These are phyloP conservation scores for Drosophila anceps DNA, from an alignment of 2,888 invertebrate genomes.

Conservation along the genomic window DNA sequence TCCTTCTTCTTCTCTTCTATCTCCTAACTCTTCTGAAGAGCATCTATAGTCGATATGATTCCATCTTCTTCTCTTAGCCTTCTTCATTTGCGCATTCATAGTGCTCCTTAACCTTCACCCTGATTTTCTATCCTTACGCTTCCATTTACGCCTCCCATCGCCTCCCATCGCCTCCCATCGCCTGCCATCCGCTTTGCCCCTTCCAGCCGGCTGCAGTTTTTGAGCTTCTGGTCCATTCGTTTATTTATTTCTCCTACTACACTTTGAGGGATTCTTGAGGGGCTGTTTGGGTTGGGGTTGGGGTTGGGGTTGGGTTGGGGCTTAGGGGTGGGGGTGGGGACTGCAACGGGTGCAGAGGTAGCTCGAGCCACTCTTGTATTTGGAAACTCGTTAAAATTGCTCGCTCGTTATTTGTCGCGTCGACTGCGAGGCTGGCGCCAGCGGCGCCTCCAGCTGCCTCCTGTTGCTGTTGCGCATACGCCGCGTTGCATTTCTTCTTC, in stretches of 20 bases:
- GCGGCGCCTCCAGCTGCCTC: slow-evolving; percentile 12
- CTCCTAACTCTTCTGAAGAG: too few relatives aligned
- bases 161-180: too few relatives aligned
- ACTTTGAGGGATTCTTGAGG: slow-evolving; percentile 31
- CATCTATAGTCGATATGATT: neutral
- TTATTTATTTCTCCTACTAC: slow-evolving; percentile 37
- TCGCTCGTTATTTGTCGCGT: slow-evolving; percentile 48
- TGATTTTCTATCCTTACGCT: slow-evolving; percentile 1
- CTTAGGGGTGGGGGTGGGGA: neutral
- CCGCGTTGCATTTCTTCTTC: slow-evolving; percentile 39
- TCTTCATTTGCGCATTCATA: neutral
- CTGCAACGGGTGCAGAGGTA: neutral
- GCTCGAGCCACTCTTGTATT: slow-evolving; percentile 29
- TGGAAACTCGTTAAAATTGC: slow-evolving; percentile 59
- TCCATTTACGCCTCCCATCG: neutral
- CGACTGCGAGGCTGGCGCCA: slow-evolving; percentile 41
- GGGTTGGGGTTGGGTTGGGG: neutral
- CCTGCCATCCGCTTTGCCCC: too few relatives aligned
- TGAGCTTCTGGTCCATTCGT: slow-evolving; percentile 5
- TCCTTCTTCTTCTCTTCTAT: neutral
- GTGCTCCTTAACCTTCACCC: slow-evolving; percentile 26
- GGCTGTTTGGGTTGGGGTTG: neutral
- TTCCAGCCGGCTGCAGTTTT: neutral
- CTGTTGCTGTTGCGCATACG: slow-evolving; percentile 58
- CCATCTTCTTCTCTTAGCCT: neutral